Evolutionary conservation across 2,888 invertebrate genomes (phyloP), one percentile per base, ranked within the genome.

Genomic region (Ormyrus thymus): DNA sequence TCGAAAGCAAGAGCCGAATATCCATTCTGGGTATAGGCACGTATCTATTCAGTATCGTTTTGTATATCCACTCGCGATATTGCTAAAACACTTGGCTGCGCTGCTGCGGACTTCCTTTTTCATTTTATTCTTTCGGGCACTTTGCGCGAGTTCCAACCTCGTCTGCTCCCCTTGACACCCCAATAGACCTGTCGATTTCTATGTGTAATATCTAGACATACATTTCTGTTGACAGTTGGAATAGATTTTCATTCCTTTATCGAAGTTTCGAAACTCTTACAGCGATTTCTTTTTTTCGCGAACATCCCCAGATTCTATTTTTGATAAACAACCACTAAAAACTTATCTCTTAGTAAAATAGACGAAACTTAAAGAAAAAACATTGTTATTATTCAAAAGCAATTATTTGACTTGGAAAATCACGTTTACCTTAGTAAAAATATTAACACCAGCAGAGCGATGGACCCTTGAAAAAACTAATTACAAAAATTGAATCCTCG

Each of bases 401-500:
- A 55, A 6, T 13, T n/a, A 15, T 6, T 46, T 46, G 6, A 11
- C n/a, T 13, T 51, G 51, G 4, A 50, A 66, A 75, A 53, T 13
- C 6, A 56, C 10, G 45, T 8, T 59, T 15, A 51, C n/a, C n/a
- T 1, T 29, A 29, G 29, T 9, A 43, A 61, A 15, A 50, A 10
- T 59, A 53, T 59, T 51, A 4, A 43, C 29, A 29, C 58, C n/a
- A 15, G 43, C 13, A 15, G 29, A 15, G 29, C 29, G 29, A 65
- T 29, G 4, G 29, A 29, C 29, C 29, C 29, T 29, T 29, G 53
- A 29, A 73, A 73, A 79, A 81, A 72, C 68, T 81, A 81, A 81
- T 78, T 81, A 64, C 69, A 76, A 81, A 81, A 81, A 81, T 81
- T 76, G 72, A 78, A 81, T 80, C 69, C 78, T 76, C 75, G 64